Percentiles rank a stretch among this genome's conserved stretches.
phyloP scores from a whole-genome alignment of 2,888 invertebrate genomes.

The Tiliacea citrago region DNA sequence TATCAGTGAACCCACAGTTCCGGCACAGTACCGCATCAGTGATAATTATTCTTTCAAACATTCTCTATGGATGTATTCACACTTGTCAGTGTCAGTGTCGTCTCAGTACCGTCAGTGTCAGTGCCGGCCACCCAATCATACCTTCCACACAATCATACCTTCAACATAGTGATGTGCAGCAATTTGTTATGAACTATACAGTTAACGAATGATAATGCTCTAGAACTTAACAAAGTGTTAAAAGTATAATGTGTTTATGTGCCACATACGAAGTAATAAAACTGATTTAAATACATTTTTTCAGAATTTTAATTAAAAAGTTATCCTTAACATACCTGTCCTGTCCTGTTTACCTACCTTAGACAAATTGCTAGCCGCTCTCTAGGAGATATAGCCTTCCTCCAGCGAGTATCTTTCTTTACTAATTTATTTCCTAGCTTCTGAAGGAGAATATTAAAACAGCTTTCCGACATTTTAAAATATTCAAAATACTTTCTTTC shows the following conservation, averaged over 20 bases:
- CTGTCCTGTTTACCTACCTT: slow-evolving; percentile 24
- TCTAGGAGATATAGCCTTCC: slow-evolving; percentile 50
- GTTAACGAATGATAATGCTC: slow-evolving; percentile 31
- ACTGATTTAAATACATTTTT: slow-evolving; percentile 40
- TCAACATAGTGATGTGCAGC: slow-evolving; percentile 43
- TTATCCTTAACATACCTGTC: slow-evolving; percentile 48
- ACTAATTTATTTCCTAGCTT: slow-evolving; percentile 54
- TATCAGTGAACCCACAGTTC: slow-evolving; percentile 3
- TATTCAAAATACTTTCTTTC: slow-evolving; percentile 52
- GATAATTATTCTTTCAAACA: slow-evolving; percentile 47
- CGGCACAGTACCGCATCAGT: slow-evolving; percentile 5
- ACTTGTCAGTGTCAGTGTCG: slow-evolving; percentile 48
- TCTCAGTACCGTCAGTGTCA: slow-evolving; percentile 46
- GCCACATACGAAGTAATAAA: slow-evolving; percentile 43
- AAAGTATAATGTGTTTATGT: slow-evolving; percentile 52
- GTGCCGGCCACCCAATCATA: no score
- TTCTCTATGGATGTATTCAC: slow-evolving; percentile 42
- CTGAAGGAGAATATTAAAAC: slow-evolving; percentile 56
- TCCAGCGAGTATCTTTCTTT: slow-evolving; percentile 51
- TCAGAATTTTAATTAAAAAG: slow-evolving; percentile 39
- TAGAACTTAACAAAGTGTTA: slow-evolving; percentile 46
- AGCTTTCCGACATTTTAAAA: slow-evolving; percentile 56
- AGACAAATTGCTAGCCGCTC: slow-evolving; percentile 47
- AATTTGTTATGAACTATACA: slow-evolving; percentile 45
- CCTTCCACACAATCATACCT: slow-evolving; percentile 29